Conservation (phyloP, 2,888 invertebrate species). For the Mimachlamys varia region DNA sequence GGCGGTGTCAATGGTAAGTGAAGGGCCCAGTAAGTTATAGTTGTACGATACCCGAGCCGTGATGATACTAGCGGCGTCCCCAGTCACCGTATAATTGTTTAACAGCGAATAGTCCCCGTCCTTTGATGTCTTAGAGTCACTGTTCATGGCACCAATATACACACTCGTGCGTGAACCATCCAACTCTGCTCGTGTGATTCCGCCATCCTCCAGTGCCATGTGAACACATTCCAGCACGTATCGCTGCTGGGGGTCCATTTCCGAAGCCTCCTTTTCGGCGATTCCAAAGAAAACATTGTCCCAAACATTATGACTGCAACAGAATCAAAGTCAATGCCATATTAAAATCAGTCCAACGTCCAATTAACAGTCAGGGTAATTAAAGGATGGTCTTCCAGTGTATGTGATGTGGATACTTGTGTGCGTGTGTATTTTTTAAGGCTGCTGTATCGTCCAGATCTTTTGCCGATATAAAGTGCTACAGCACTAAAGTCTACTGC, state of each 20-base stretch:
- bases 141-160: conserved; percentile 62
- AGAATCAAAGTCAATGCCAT: no score
- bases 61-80: conserved; percentile 59
- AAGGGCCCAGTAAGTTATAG: conserved; percentile 65
- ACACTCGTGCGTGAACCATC: conserved; percentile 57
- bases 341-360: no score
- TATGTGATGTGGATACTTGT: no score
- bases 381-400: no score
- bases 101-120: conserved; percentile 35
- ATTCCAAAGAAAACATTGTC: conserved; percentile 65
- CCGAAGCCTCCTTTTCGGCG: conserved; percentile 62
- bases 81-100: conserved; percentile 61
- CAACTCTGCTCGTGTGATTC: conserved; percentile 54
- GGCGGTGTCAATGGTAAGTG: conserved; percentile 67
- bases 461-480: no score
- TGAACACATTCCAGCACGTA: conserved; percentile 65
- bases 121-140: conserved; percentile 49
- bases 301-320: conserved; percentile 60
- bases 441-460: no score
- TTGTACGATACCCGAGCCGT: conserved; percentile 66
- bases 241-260: conserved; percentile 69
- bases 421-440: no score
- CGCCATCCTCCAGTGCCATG: conserved; percentile 65
- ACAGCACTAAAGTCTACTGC: no score
- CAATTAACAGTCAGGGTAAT: no score